Base-by-base conservation (phyloP, 2,113 vertebrate species). In the Ivindomyrus marchei region DNA sequence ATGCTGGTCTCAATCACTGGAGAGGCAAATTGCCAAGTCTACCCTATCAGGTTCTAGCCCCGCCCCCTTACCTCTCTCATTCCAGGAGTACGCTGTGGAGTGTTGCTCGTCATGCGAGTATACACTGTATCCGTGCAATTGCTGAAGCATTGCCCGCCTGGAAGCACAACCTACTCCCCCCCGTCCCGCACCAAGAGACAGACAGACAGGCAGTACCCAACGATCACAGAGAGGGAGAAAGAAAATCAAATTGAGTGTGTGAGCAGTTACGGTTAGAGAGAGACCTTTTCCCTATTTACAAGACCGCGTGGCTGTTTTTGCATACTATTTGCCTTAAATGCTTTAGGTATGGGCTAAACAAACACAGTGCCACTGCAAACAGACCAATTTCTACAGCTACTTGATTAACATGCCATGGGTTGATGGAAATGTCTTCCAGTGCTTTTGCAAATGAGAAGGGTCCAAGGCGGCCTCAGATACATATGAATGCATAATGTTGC, bases 141-240 rank as follows among this genome's bases (percentile, higher is more conserved):
- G 97, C 96, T 97, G 97, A 93, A 97, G 96, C 97, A 97, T 96
- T 94, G 97, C 96, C 94, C 96, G 95, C 94, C 97, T 97, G 95
- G 97, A 97, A 92, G 96, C 92, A 95, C 95, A 95, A 95, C 97
- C 96, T 96, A 96, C 92, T 95, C 92, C 94, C 92, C 93, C 94
- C 85, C 85, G 10, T 53, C 85, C 85, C 47, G 19, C 88, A 88
- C 39, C 62, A 70, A 85, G 49, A 89, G 89, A 85, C 89, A 85
- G 88, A 80, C 88, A 77, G 31, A 36, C 88, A 89, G 89, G 80
- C 89, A 89, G 52, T 84, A 80, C 89, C 89, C 80, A 58, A 89
- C 89, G 77, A 85, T 85, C 89, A 89, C 89, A 89, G 89, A 89
- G 42, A 47, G 80, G 53, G 80, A 89, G 52, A 89, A 80, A 89